Evolutionary conservation across 2,888 invertebrate species (phyloP).

Genomic region (Caenorhabditis panamensis): DNA sequence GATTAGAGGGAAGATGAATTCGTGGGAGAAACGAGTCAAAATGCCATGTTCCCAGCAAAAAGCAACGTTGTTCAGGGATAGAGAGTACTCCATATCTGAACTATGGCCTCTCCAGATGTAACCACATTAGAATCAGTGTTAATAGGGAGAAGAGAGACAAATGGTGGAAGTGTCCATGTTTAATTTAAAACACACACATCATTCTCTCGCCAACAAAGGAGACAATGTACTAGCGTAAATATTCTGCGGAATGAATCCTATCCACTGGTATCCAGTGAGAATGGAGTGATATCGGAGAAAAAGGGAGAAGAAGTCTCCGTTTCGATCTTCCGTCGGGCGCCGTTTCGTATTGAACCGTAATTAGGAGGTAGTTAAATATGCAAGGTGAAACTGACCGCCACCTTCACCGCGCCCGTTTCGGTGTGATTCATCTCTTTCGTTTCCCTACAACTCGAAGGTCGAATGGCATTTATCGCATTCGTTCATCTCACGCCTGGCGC

Average conservation of each 20-base stretch:
- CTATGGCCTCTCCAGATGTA: neutral
- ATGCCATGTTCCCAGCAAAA: neutral
- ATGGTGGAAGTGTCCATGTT: neutral
- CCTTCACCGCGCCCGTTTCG: neutral
- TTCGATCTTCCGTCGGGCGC: neutral
- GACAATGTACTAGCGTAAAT: neutral
- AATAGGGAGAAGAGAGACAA: neutral
- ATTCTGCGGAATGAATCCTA: neutral
- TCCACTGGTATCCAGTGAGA: neutral
- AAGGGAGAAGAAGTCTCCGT: neutral
- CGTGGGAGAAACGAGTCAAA: conserved; percentile 15
- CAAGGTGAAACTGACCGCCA: conserved; percentile 40
- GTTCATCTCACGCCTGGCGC: conserved; percentile 17
- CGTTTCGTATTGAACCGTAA: conserved; percentile 41
- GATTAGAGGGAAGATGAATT: conserved; percentile 32
- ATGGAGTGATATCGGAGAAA: conserved; percentile 2
- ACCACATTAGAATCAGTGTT: neutral
- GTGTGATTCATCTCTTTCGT: conserved; percentile 15
- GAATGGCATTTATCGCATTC: conserved; percentile 26
- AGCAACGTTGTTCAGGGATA: too few relatives aligned
- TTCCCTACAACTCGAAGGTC: conserved; percentile 30
- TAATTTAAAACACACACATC: neutral
- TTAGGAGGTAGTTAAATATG: conserved; percentile 27
- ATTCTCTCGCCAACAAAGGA: neutral
- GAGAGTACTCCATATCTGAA: neutral